Base-by-base conservation (phyloP, 2,888 invertebrate genomes). In the Vannuccia rotundouncinata region DNA sequence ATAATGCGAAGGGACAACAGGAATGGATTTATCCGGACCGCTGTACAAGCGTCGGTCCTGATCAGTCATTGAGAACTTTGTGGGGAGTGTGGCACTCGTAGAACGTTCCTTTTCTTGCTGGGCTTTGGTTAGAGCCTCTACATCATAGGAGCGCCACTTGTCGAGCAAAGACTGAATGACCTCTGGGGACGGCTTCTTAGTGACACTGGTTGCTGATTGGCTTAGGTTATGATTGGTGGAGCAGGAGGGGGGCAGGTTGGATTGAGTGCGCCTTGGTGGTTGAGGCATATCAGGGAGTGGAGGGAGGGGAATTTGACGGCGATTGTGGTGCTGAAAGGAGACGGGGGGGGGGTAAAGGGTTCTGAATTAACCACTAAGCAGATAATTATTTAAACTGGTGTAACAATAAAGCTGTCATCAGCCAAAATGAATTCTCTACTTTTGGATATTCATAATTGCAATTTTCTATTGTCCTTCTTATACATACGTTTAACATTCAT, bases 81-180 rank as follows among this genome's bases (percentile, higher is more conserved):
- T n/a, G 22, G 66, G 66, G 2, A 66, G 66, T 2, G 66, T 66
- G 10, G 17, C 5, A n/a, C n/a, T n/a, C n/a, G n/a, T n/a, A 2
- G 66, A 66, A 22, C 22, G 25, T 2, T 66, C 2, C 22, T 66
- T 17, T 22, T 66, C 22, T 27, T 66, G 66, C 25, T 66, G 66
- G 10, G 22, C 22, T 5, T 2, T 22, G 22, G 25, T 66, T 5
- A n/a, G 66, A 17, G 66, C 66, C 66, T 66, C 66, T 17, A 66
- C 66, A 27, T 66, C 66, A 27, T 66, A 66, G 5, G 66, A 66
- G 2, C 66, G 66, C 66, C 66, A 66, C 66, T 66, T 66, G 2
- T 66, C 66, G 66, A 66, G 66, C 17, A 66, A 27, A 5, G 10
- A 22, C 25, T 22, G 66, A 27, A 66, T 66, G 66, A 22, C 66